Base-by-base conservation (phyloP, 2,113 vertebrate species). In the Paedocypris sp. region DNA sequence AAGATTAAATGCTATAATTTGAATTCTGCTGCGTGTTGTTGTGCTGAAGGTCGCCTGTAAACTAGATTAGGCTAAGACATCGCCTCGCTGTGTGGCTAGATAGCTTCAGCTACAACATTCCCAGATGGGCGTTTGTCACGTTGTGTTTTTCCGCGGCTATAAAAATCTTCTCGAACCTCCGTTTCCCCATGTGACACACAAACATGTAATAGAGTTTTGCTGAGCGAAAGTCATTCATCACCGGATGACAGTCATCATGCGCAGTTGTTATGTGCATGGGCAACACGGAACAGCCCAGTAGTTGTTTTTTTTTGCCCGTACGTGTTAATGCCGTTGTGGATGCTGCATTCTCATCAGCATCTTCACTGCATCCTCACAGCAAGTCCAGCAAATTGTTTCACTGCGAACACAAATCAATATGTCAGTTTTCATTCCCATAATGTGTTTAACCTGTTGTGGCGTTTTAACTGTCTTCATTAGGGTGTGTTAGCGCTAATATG, bases 331-430 rank as follows among this genome's bases (percentile, higher is more conserved):
- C n/a, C n/a, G n/a, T 6, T 13, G 35, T 1, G 13, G 5, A 10
- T 35, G 32, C 32, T 7, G 13, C 16, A 13, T n/a, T n/a, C n/a
- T n/a, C n/a, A n/a, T n/a, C n/a, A n/a, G n/a, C n/a, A n/a, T n/a
- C n/a, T n/a, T n/a, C n/a, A n/a, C n/a, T n/a, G n/a, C n/a, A n/a
- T n/a, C n/a, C n/a, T n/a, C n/a, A n/a, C 19, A 41, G 41, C 35
- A 54, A 54, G 51, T 56, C 22, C 33, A 31, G 71, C 67, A 46
- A 61, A 61, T 56, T 64, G 46, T 67, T 77, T 79, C 69, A 73
- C 70, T 69, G 61, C 46, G 36, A 19, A 50, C 39, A 2, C 35
- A 67, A 74, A 82, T 83, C 77, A 73, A 77, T 83, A 82, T 70
- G 60, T 54, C 43, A 23, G 42, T 59, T 50, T 61, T 62, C 71